Percentiles rank a stretch among this genome's conserved stretches.
phyloP scores from a whole-genome alignment of 2,797 vertebrate species.

The Malacoctenus gilli region DNA sequence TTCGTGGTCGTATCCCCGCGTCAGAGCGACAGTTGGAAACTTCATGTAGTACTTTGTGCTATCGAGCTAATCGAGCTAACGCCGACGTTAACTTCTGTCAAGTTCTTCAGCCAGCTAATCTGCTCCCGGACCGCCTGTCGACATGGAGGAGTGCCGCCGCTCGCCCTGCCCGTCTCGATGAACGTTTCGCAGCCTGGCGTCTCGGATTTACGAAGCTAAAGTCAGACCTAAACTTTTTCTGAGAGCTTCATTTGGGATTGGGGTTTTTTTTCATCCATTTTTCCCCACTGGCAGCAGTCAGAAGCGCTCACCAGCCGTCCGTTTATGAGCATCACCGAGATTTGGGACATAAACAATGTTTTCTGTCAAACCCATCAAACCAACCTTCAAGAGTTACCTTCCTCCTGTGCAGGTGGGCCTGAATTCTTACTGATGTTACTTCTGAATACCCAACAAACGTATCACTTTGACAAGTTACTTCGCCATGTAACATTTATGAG shows the following conservation, averaged over 20 bases:
- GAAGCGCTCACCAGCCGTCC: conserved; percentile 22
- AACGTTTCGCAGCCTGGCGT: conserved; percentile 40
- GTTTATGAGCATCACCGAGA: conserved; percentile 34
- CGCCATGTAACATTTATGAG: no score
- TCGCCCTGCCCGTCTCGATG: conserved; percentile 34
- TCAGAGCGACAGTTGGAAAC: conserved; percentile 33
- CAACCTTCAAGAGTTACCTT: conserved; percentile 93
- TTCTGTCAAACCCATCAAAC: conserved; percentile 85
- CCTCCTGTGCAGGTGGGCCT: conserved; percentile 89
- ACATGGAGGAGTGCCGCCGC: conserved; percentile 52
- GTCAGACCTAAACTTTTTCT: conserved; percentile 41
- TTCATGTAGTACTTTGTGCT: conserved; percentile 61
- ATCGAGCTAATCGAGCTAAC: conserved; percentile 69
- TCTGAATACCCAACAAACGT: no score
- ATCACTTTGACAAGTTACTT: no score
- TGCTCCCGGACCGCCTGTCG: conserved; percentile 24
- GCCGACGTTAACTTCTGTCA: conserved; percentile 67
- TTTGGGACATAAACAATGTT: conserved; percentile 83
- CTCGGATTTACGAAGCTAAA: conserved; percentile 27
- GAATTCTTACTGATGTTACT: no score
- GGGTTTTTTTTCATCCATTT: conserved; percentile 16
- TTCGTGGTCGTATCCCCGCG: background rate
- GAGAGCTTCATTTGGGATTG: conserved; percentile 23
- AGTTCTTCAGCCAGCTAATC: conserved; percentile 51
- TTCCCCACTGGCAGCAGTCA: no score